Conservation (phyloP, 2,113 vertebrate species). For the Tragelaphus buxtoni region DNA sequence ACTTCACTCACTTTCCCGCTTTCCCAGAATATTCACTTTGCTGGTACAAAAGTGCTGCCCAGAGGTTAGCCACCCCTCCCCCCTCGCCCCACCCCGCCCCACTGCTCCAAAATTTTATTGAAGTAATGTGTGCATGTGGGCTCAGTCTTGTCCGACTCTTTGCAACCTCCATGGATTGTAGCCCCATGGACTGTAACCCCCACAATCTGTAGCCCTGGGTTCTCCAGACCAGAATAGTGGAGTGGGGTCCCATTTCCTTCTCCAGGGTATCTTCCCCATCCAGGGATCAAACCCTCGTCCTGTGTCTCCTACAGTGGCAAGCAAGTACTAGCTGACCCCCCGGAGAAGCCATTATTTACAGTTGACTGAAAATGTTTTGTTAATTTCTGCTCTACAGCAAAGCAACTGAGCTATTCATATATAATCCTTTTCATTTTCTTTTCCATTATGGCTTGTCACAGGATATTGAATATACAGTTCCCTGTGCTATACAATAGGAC, state of each 20-base stretch:
- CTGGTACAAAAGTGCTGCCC: not conserved
- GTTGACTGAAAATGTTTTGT: not conserved
- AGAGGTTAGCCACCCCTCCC: not conserved
- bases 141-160: not conserved
- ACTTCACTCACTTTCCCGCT: not conserved
- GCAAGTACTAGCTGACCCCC: not conserved
- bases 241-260: not conserved
- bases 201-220: not conserved
- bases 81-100: fast-evolving
- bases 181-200: not conserved
- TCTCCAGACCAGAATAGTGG: not conserved
- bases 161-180: not conserved
- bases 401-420: not conserved
- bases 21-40: not conserved
- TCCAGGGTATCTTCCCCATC: not conserved
- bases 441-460: not conserved
- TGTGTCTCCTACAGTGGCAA: not conserved
- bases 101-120: not conserved
- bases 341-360: not conserved
- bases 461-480: not conserved
- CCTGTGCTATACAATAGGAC: not conserved
- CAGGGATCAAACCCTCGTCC: not conserved
- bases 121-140: not conserved
- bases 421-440: not conserved
- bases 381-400: not conserved